Base-by-base conservation (phyloP, 2,113 vertebrate genomes). In the Thunnus maccoyii region DNA sequence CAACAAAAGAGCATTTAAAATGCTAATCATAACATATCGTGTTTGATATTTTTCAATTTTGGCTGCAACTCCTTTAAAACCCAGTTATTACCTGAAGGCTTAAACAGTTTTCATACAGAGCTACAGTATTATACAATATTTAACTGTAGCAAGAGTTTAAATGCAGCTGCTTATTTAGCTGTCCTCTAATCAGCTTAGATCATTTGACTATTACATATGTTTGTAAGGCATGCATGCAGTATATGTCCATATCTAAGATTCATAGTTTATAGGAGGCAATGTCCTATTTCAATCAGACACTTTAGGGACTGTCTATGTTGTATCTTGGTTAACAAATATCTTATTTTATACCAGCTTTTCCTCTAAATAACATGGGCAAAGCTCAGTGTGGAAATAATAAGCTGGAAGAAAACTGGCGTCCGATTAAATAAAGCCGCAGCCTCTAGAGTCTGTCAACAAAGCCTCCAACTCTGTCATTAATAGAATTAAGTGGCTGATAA, bases 401-500 rank as follows among this genome's bases (percentile, higher is more conserved):
- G 22, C 20, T 4, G 32, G 32, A 36, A 36, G 32, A 41, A 41
- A 68, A 62, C 22, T 17, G 1, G 1, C 65, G 46, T 16, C 22
- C 17, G 7, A 13, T 78, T 20, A 61, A 74, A 70, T 30, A 54
- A 60, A 27, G 16, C 65, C 51, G 54, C 27, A 61, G 47, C 65
- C 30, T 71, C 41, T 13, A 17, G 18, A 67, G 51, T 46, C 8
- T 27, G 54, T 25, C 25, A 18, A 56, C 72, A 64, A 51, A 67
- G 51, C 36, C 25, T 66, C 46, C n/a, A n/a, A 25, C n/a, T 61
- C 18, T 70, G 46, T 65, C n/a, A 64, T 60, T 65, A 55, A 13
- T 18, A 7, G 0, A 36, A 67, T 70, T 58, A 47, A 64, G 58
- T 60, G 54, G 10, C 56, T 46, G 36, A 75, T 67, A 66, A 78